Evolutionary conservation across 2,888 invertebrate species (phyloP).

Genomic region (Nomada hirtipes): DNA sequence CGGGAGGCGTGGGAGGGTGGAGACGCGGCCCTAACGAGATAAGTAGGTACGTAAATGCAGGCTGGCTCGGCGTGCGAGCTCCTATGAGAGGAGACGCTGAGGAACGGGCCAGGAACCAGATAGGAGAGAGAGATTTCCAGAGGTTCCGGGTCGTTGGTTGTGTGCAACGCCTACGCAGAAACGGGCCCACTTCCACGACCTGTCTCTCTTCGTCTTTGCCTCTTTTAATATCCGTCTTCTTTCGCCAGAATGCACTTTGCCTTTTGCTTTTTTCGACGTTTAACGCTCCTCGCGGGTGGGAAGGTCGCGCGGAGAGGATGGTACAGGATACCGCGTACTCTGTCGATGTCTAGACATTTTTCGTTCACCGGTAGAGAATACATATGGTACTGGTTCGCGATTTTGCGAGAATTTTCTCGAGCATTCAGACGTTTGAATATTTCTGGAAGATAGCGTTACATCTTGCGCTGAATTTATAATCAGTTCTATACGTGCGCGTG

Average conservation of each 20-base stretch:
- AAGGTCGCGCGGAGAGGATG: constrained; percentile 5
- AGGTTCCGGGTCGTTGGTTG: constrained; percentile 78
- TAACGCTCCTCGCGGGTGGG: constrained; percentile 15
- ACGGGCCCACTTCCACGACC: constrained; percentile 59
- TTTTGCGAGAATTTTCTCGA: no score
- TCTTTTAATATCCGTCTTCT: background rate
- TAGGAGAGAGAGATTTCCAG: constrained; percentile 68
- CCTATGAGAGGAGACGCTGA: constrained; percentile 59
- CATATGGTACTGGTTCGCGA: no score
- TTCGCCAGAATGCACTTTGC: no score
- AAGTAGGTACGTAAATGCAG: constrained; percentile 70
- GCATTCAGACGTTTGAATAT: no score
- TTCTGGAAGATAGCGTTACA: no score
- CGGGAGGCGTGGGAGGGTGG: constrained; percentile 70
- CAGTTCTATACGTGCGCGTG: background rate
- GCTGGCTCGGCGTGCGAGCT: constrained; percentile 51
- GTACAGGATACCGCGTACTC: background rate
- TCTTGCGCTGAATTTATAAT: background rate
- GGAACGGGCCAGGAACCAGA: constrained; percentile 69
- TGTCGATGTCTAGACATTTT: no score
- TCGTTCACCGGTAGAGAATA: no score
- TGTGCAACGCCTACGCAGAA: constrained; percentile 75
- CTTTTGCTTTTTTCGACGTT: constrained; percentile 24
- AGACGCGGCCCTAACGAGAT: constrained; percentile 71
- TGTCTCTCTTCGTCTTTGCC: constrained; percentile 33